A percentile compares a stretch with the other conserved stretches of the same genome.
phyloP scores from a whole-genome alignment of 1,140 invertebrate species.

The Ips typographus region DNA sequence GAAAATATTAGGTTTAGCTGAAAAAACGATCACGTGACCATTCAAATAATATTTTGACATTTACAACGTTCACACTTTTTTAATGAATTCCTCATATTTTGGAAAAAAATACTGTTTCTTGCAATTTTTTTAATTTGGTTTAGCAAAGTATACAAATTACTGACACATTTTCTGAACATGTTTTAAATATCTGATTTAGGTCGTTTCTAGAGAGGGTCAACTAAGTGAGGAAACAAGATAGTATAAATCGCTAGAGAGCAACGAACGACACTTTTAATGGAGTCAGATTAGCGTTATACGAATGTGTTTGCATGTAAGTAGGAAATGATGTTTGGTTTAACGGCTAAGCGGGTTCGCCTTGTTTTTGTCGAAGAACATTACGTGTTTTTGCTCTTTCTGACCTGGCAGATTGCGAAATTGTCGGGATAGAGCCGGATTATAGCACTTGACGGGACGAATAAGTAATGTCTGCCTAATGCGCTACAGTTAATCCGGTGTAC shows the following conservation, averaged over 20 bases:
- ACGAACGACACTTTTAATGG: constrained; percentile 46
- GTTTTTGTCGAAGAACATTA: constrained; percentile 47
- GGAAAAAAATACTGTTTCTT: too few species aligned
- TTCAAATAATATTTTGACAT: background rate
- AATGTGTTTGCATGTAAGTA: constrained; percentile 52
- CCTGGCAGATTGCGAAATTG: constrained; percentile 35
- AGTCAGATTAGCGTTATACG: constrained; percentile 50
- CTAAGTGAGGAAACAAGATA: constrained; percentile 4
- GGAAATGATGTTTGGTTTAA: constrained; percentile 52
- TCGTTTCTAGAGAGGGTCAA: constrained; percentile 13
- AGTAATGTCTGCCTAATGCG: constrained; percentile 25
- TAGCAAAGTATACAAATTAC: too few species aligned
- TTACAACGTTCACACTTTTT: background rate
- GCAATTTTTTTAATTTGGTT: too few species aligned
- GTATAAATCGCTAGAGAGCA: constrained; percentile 24
- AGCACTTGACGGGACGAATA: constrained; percentile 30
- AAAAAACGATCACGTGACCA: background rate
- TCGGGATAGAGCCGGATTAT: constrained; percentile 32
- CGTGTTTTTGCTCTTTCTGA: constrained; percentile 38
- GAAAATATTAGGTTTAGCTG: background rate
- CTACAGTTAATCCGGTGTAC: constrained; percentile 26
- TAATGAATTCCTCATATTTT: background rate
- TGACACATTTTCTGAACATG: too few species aligned
- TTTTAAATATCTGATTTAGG: background rate
- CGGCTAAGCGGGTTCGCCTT: constrained; percentile 46